These are phyloP conservation scores for Pollenia amentaria DNA, from an alignment of 2,888 invertebrate species.

Conservation along the genomic window DNA sequence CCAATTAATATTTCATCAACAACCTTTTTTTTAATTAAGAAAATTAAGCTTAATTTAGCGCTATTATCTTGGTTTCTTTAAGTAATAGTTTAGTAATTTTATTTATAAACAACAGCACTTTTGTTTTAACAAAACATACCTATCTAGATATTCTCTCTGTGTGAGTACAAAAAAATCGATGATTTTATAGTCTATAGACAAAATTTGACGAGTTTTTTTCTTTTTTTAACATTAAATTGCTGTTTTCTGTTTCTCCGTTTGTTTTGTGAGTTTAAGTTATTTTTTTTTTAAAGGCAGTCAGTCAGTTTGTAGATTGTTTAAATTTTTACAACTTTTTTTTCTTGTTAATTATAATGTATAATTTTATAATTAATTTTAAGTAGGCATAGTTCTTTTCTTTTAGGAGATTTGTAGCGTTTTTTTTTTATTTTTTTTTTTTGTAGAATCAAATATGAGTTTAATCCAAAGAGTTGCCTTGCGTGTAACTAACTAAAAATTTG, in stretches of 20 bases:
- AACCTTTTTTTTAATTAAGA: constrained; percentile 14
- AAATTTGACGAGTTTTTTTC: constrained; percentile 41
- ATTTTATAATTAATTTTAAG: constrained; percentile 26
- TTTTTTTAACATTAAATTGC: constrained; percentile 19
- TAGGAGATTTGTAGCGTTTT: constrained; percentile 49
- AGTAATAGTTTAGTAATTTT: constrained; percentile 31
- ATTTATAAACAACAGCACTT: constrained; percentile 34
- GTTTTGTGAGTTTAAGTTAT: neutral
- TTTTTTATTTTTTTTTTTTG: constrained; percentile 18
- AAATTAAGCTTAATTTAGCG: constrained; percentile 5
- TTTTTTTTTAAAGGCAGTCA: constrained; percentile 60
- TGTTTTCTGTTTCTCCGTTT: constrained; percentile 12
- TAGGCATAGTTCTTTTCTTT: constrained; percentile 15
- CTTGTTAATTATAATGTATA: constrained; percentile 17
- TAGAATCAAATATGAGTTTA: constrained; percentile 52
- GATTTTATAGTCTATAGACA: constrained; percentile 73
- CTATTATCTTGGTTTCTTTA: neutral
- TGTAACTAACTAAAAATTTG: constrained; percentile 70
- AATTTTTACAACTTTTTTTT: constrained; percentile 29
- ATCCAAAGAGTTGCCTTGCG: constrained; percentile 73
- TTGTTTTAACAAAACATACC: neutral
- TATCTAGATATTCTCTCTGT: constrained; percentile 26
- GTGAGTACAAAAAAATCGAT: constrained; percentile 68
- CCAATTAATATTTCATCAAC: constrained; percentile 20
- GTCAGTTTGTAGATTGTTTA: constrained; percentile 70